Evolutionary conservation across 2,797 vertebrate genomes (phyloP).

Genomic region (Eulemur mongoz): DNA sequence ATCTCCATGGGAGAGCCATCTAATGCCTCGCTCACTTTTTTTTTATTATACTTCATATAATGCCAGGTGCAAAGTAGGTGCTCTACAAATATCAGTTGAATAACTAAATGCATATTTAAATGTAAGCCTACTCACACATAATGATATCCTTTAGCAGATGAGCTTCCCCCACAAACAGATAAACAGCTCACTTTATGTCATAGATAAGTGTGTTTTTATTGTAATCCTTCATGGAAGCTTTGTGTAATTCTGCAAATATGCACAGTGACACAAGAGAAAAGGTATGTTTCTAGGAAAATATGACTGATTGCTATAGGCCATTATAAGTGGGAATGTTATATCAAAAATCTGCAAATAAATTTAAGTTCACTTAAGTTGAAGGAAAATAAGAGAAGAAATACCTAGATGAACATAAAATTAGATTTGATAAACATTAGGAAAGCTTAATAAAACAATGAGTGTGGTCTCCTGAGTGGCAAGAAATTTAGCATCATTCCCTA

Average conservation of each 20-base stretch:
- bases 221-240: background rate
- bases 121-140: background rate
- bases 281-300: background rate
- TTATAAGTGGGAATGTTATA: background rate
- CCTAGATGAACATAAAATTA: background rate
- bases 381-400: background rate
- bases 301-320: background rate
- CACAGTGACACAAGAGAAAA: background rate
- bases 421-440: background rate
- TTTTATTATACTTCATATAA: background rate
- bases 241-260: background rate
- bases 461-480: background rate
- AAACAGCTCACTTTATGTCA: constrained; percentile 22
- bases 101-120: background rate
- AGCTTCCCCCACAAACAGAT: constrained; percentile 6
- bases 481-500: background rate
- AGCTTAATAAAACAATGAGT: background rate
- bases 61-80: background rate
- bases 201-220: background rate
- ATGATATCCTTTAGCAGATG: background rate
- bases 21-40: background rate
- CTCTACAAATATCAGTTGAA: background rate
- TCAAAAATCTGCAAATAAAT: background rate
- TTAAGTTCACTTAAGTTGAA: background rate
- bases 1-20: background rate